Percentiles rank a stretch among this genome's conserved stretches.
These are phyloP conservation scores for Harpagoxenus sublaevis DNA, from an alignment of 2,888 invertebrate genomes.

Conservation along the genomic window DNA sequence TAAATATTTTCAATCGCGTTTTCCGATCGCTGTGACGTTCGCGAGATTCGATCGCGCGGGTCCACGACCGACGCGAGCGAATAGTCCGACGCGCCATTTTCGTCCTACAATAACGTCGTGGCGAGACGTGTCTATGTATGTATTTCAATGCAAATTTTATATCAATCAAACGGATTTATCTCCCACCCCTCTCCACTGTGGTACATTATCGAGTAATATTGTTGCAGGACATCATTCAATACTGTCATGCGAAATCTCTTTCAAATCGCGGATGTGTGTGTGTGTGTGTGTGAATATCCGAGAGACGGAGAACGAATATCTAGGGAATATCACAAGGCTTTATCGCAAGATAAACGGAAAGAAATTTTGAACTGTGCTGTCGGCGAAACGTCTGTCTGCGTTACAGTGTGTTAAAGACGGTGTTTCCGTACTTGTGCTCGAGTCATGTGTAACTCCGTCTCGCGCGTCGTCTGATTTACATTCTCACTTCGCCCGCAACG, in stretches of 20 bases:
- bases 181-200: not conserved
- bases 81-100: not conserved
- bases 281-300: not conserved
- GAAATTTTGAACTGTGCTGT: conserved; percentile 31
- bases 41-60: conserved; percentile 64
- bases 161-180: conserved; percentile 29
- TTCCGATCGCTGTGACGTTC: conserved; percentile 52
- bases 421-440: not conserved
- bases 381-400: conserved; percentile 38
- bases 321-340: not conserved
- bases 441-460: conserved; percentile 36
- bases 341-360: conserved; percentile 30
- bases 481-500: conserved; percentile 46
- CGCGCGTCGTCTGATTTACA: conserved; percentile 45
- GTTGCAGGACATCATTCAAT: conserved; percentile 1
- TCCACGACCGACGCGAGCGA: not conserved
- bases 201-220: conserved; percentile 10
- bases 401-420: conserved; percentile 32
- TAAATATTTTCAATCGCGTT: conserved; percentile 63
- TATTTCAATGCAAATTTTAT: conserved; percentile 26
- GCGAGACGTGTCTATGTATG: not conserved
- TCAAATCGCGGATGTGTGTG: not conserved
- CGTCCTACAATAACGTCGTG: not conserved
- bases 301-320: not conserved
- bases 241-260: conserved; percentile 9